Evolutionary conservation across 2,113 vertebrate genomes (phyloP).

Genomic region (Cryptomyrus ogoouensis): DNA sequence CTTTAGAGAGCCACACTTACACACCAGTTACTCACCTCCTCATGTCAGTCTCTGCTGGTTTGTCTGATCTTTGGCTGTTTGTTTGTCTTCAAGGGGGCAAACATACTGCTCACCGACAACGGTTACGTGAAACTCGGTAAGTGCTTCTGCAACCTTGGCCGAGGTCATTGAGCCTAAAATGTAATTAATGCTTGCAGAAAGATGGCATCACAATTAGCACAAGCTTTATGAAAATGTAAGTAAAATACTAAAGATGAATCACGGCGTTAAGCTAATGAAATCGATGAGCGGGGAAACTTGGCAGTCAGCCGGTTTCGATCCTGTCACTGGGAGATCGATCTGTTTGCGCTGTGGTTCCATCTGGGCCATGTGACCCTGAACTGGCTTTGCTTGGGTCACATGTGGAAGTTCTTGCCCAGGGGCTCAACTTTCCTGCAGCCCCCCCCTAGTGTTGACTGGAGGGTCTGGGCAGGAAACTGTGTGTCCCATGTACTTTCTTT

Average conservation of each 20-base stretch:
- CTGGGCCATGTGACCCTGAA: not conserved
- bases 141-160: not conserved
- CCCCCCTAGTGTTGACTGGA: not conserved
- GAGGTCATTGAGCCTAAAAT: not conserved
- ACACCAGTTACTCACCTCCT: not conserved
- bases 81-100: conserved; percentile 79
- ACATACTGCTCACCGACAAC: conserved; percentile 96
- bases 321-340: conserved; percentile 5
- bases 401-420: not conserved
- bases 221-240: not conserved
- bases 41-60: conserved; percentile 19
- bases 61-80: conserved; percentile 25
- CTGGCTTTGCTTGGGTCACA: not conserved
- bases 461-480: not conserved
- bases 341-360: not conserved
- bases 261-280: not conserved
- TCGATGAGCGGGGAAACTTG: not conserved
- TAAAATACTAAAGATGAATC: not conserved
- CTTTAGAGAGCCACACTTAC: not conserved
- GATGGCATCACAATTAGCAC: not conserved
- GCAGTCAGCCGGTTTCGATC: not conserved
- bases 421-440: not conserved
- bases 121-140: conserved; percentile 97
- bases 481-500: not conserved
- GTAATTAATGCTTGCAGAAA: not conserved